Conservation (phyloP, 2,113 vertebrate genomes). For the Astur gentilis region DNA sequence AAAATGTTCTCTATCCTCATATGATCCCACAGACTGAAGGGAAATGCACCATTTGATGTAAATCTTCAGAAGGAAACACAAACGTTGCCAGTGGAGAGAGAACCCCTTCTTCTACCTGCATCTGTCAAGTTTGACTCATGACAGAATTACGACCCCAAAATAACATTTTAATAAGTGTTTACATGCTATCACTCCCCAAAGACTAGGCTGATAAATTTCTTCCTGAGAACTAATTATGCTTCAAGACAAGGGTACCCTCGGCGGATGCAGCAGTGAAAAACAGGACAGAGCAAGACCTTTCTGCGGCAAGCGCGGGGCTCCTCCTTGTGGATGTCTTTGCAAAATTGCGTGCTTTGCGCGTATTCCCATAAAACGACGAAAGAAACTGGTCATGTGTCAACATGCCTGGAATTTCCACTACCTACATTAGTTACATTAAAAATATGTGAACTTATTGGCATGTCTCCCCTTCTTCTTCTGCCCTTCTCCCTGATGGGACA, state of each 20-base stretch:
- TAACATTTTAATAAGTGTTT: constrained; percentile 75
- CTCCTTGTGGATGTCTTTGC: constrained; percentile 47
- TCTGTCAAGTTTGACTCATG: constrained; percentile 59
- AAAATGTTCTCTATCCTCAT: neutral
- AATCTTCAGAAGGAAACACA: constrained; percentile 49
- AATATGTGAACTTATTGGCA: neutral
- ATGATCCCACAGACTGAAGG: neutral
- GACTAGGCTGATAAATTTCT: constrained; percentile 65
- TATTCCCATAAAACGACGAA: neutral
- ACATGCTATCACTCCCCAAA: constrained; percentile 65
- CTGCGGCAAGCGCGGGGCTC: constrained; percentile 41
- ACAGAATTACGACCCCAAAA: constrained; percentile 61
- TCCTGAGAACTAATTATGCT: constrained; percentile 66
- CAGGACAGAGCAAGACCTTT: neutral
- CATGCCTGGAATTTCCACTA: neutral
- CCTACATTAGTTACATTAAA: neutral
- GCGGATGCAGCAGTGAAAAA: neutral
- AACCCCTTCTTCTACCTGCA: constrained; percentile 62
- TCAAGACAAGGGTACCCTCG: constrained; percentile 51
- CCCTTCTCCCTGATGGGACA: neutral
- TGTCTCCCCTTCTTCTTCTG: neutral
- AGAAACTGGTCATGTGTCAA: neutral
- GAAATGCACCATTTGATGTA: constrained; percentile 39
- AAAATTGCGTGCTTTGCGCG: neutral
- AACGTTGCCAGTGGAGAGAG: constrained; percentile 11